phyloP scores from a whole-genome alignment of 2,797 vertebrate species.

The Molossus molossus region DNA sequence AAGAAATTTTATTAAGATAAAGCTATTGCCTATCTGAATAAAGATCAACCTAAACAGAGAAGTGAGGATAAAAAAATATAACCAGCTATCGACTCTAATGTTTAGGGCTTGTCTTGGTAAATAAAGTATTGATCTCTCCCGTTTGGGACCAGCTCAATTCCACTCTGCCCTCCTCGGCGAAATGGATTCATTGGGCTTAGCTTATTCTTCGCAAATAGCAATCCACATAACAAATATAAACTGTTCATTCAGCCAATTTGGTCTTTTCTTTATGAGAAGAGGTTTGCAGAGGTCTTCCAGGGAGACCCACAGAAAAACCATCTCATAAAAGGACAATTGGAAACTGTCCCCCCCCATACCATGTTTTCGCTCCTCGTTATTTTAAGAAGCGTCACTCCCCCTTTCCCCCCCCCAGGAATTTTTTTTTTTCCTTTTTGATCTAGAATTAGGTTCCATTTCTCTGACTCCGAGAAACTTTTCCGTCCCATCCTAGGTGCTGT shows the following conservation, averaged over 20 bases:
- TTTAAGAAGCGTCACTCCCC: not conserved
- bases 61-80: constrained; percentile 75
- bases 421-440: not conserved
- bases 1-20: constrained; percentile 74
- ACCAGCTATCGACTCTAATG: constrained; percentile 65
- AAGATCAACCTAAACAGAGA: constrained; percentile 64
- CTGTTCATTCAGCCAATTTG: constrained; percentile 32
- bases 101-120: constrained; percentile 78
- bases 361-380: not conserved
- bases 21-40: constrained; percentile 39
- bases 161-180: constrained; percentile 57
- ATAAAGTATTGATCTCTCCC: constrained; percentile 70
- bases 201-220: constrained; percentile 47
- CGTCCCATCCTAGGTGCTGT: not conserved
- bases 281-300: not conserved
- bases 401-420: not conserved
- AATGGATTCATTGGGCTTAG: constrained; percentile 65
- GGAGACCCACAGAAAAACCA: constrained; percentile 66
- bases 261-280: constrained; percentile 3
- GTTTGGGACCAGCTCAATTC: constrained; percentile 45
- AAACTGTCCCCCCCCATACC: not conserved
- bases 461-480: constrained; percentile 25
- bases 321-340: not conserved
- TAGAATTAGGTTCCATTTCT: not conserved
- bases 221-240: constrained; percentile 70